Evolutionary conservation across 2,113 vertebrate species (phyloP).

Genomic region (Plestiodon gilberti): DNA sequence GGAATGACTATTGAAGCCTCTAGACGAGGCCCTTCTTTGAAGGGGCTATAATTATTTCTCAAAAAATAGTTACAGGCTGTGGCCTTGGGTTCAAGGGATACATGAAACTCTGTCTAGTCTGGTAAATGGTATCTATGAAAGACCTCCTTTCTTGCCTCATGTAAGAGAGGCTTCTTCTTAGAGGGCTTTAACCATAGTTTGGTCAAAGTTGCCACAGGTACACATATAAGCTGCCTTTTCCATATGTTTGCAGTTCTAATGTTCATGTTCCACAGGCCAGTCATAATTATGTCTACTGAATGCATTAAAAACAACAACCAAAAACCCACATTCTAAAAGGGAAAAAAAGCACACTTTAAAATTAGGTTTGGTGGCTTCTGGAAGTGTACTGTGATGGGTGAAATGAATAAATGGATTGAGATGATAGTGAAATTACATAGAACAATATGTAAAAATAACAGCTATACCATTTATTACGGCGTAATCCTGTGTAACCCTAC

Average conservation of each 20-base stretch:
- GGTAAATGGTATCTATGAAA: constrained; percentile 10
- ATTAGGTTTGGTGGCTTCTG: constrained; percentile 37
- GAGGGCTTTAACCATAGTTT: neutral
- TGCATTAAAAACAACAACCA: constrained; percentile 19
- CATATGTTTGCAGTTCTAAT: constrained; percentile 8
- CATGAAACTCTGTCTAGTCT: constrained; percentile 15
- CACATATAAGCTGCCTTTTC: neutral
- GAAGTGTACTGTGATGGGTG: constrained; percentile 47
- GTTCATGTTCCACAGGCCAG: neutral
- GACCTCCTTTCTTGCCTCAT: neutral
- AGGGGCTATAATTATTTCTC: neutral
- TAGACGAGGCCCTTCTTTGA: neutral
- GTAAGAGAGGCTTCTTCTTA: neutral
- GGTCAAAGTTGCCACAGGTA: neutral
- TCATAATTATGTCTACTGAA: constrained; percentile 45
- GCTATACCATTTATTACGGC: neutral
- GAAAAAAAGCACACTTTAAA: constrained; percentile 37
- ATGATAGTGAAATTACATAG: too few relatives aligned
- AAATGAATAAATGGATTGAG: constrained; percentile 29
- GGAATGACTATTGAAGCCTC: neutral
- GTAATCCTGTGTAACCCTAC: too few relatives aligned
- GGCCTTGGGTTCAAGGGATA: constrained; percentile 1
- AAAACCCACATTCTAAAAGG: constrained; percentile 23
- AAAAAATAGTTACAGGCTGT: neutral
- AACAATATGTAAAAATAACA: neutral